A percentile compares a stretch with the other conserved stretches of the same genome.
Evolutionary conservation across 2,113 vertebrate genomes (phyloP).

Genomic region (Thunnus maccoyii): DNA sequence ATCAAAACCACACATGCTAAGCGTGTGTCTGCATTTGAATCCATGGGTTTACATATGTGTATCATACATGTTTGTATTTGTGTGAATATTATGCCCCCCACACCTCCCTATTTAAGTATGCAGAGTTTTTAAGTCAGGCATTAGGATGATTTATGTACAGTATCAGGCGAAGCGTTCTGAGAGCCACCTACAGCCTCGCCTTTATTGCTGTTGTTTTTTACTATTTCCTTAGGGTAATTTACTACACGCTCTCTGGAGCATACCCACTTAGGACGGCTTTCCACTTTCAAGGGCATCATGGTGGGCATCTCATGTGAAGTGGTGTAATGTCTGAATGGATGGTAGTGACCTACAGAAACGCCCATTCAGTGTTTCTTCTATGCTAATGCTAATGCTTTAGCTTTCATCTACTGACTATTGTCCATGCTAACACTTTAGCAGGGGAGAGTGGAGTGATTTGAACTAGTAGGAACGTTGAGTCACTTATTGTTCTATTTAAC

Average conservation of each 20-base stretch:
- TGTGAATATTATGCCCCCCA: conserved; percentile 53
- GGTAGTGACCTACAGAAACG: conserved; percentile 28
- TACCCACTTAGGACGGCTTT: conserved; percentile 61
- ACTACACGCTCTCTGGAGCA: conserved; percentile 76
- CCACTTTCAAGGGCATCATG: conserved; percentile 81
- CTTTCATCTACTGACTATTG: background rate
- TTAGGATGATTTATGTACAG: conserved; percentile 85
- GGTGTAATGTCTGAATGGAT: conserved; percentile 23
- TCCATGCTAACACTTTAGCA: background rate
- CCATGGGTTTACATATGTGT: background rate
- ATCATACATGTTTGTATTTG: conserved; percentile 59
- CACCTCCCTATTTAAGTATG: conserved; percentile 79
- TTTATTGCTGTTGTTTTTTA: conserved; percentile 84
- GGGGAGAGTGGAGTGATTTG: background rate
- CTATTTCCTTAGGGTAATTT: conserved; percentile 81
- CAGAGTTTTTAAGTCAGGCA: conserved; percentile 79
- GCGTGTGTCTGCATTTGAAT: conserved; percentile 4
- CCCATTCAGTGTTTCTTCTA: background rate
- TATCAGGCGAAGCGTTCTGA: conserved; percentile 71
- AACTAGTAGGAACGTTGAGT: background rate
- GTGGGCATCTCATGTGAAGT: conserved; percentile 50
- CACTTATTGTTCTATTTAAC: background rate
- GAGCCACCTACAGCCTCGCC: conserved; percentile 76
- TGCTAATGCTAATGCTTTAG: background rate
- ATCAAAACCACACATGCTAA: background rate